A percentile compares a stretch with the other conserved stretches of the same genome.
These are phyloP conservation scores for Calcarius lapponicus DNA, from an alignment of 2,797 vertebrate genomes.

Conservation along the genomic window DNA sequence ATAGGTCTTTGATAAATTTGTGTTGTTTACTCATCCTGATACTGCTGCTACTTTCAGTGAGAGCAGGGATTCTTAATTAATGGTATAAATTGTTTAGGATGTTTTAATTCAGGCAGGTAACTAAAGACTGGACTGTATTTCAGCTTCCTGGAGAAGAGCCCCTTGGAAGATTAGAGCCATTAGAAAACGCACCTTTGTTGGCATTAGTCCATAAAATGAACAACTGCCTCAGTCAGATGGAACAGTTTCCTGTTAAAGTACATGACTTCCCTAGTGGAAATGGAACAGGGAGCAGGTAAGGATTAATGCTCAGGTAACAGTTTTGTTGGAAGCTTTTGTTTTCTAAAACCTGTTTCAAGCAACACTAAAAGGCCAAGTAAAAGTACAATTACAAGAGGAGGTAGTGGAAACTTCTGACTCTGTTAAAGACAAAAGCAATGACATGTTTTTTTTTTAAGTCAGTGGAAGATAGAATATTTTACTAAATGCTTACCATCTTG, in stretches of 20 bases:
- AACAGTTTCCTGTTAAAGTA: constrained; percentile 99
- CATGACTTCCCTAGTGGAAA: constrained; percentile 99
- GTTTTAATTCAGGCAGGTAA: not conserved
- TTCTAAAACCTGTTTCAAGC: not conserved
- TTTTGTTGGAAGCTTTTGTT: not conserved
- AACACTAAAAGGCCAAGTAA: not conserved
- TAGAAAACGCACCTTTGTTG: constrained; percentile 89
- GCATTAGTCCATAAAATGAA: constrained; percentile 99
- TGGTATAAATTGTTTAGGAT: not conserved
- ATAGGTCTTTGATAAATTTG: not conserved
- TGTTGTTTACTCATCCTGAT: not conserved
- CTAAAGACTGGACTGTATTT: constrained; percentile 7
- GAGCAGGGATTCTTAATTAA: not conserved
- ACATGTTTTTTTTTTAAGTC: not conserved
- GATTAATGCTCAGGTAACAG: constrained; percentile 70
- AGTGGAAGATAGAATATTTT: not conserved
- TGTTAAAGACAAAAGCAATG: not conserved
- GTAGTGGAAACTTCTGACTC: not conserved
- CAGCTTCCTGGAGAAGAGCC: constrained; percentile 93
- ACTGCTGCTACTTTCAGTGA: not conserved
- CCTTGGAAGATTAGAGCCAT: constrained; percentile 87
- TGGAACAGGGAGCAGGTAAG: constrained; percentile 98
- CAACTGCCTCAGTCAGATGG: constrained; percentile 99
- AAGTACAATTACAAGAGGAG: not conserved
- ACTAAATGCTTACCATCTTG: not conserved